Percentiles rank a stretch among this genome's conserved stretches.
These are phyloP conservation scores for Drosophila truncata DNA, from an alignment of 1,140 invertebrate species.

Conservation along the genomic window DNA sequence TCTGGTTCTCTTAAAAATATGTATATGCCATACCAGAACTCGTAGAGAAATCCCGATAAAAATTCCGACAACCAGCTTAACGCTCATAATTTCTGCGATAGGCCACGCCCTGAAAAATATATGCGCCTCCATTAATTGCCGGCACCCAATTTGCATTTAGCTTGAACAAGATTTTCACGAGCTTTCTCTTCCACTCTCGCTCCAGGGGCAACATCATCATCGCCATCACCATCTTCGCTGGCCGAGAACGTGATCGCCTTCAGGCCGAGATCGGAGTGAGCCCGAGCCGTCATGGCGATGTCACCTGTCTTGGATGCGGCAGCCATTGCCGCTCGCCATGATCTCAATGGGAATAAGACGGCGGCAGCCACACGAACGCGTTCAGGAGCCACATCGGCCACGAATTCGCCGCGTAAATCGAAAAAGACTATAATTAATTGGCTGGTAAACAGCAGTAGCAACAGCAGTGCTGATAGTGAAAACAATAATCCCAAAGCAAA, in stretches of 20 bases:
- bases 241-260: conserved; percentile 43
- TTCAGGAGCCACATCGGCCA: not conserved
- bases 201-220: conserved; percentile 52
- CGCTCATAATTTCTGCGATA: conserved; percentile 23
- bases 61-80: conserved; percentile 18
- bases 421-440: conserved; percentile 78
- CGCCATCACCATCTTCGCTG: conserved; percentile 26
- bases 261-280: conserved; percentile 29
- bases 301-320: conserved; percentile 54
- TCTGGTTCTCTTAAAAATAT: no score
- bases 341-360: conserved; percentile 50
- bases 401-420: conserved; percentile 59
- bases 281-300: conserved; percentile 41
- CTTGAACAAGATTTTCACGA: conserved; percentile 52
- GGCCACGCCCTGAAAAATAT: conserved; percentile 20
- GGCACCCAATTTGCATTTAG: conserved; percentile 37
- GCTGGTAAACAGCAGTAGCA: conserved; percentile 57
- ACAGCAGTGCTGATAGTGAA: conserved; percentile 26
- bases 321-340: conserved; percentile 29
- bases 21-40: not conserved
- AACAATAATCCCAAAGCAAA: conserved; percentile 43
- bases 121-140: conserved; percentile 26
- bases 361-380: conserved; percentile 6
- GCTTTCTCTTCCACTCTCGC: conserved; percentile 66
- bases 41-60: not conserved